Evolutionary conservation across 2,888 invertebrate genomes (phyloP).

Genomic region (Brenthis hecate): DNA sequence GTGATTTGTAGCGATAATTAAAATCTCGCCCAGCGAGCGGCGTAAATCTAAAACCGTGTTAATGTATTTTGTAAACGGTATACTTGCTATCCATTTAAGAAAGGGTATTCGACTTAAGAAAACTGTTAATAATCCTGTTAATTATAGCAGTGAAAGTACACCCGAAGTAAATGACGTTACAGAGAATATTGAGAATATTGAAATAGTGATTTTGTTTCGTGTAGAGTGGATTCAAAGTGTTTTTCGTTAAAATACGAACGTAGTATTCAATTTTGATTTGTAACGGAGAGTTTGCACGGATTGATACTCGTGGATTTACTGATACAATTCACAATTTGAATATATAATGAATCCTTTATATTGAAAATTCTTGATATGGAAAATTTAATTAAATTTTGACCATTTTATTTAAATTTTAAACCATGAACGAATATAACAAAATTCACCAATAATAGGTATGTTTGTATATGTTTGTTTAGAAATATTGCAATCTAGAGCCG

Average conservation of each 20-base stretch:
- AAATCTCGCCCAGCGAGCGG: slow-evolving; percentile 41
- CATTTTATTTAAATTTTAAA: too few relatives aligned
- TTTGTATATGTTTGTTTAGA: neutral
- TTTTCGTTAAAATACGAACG: neutral
- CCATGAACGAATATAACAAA: too few relatives aligned
- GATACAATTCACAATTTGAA: too few relatives aligned
- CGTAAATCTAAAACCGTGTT: slow-evolving; percentile 50
- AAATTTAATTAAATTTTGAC: too few relatives aligned
- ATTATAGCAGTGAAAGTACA: slow-evolving; percentile 19
- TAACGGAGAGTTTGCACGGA: too few relatives aligned
- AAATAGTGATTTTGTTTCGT: neutral
- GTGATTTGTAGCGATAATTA: slow-evolving; percentile 51
- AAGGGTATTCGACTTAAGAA: slow-evolving; percentile 11
- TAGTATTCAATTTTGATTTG: too few relatives aligned
- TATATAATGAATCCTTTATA: too few relatives aligned
- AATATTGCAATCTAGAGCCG: too few relatives aligned
- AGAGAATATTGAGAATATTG: slow-evolving; percentile 2
- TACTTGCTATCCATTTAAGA: slow-evolving; percentile 19
- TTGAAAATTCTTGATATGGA: too few relatives aligned
- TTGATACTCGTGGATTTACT: too few relatives aligned
- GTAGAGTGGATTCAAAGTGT: neutral
- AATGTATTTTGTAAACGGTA: slow-evolving; percentile 52
- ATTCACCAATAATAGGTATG: neutral
- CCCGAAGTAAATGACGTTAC: slow-evolving; percentile 24
- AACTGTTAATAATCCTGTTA: slow-evolving; percentile 18